These are phyloP conservation scores for Nyctibius grandis DNA, from an alignment of 2,797 vertebrate species.

Conservation along the genomic window DNA sequence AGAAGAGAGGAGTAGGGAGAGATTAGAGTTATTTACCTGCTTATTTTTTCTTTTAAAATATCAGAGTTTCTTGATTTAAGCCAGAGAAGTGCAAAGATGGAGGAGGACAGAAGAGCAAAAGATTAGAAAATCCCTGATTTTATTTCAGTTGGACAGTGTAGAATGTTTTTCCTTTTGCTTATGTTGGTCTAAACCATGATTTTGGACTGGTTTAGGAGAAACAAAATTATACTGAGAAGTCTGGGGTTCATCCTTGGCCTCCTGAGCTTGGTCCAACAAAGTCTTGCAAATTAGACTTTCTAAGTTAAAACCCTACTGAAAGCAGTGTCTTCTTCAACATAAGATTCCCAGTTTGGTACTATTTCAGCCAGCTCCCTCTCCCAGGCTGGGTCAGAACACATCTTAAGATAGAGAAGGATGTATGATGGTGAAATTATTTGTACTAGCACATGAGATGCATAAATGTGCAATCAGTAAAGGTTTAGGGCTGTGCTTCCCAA, in stretches of 20 bases:
- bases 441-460: background rate
- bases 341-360: background rate
- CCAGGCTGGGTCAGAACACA: background rate
- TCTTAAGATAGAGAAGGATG: background rate
- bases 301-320: background rate
- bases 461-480: background rate
- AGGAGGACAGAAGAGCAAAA: background rate
- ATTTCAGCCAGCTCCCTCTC: background rate
- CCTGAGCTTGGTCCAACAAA: background rate
- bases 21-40: background rate
- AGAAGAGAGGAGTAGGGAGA: background rate
- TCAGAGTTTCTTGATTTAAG: background rate
- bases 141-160: background rate
- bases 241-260: background rate
- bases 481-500: background rate
- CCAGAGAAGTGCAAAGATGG: background rate
- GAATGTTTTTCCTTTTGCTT: background rate
- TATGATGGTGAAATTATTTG: background rate
- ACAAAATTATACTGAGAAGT: background rate
- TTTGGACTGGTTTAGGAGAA: background rate
- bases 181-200: background rate
- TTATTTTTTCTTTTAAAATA: background rate
- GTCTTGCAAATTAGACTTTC: background rate
- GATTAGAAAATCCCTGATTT: background rate
- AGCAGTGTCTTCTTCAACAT: background rate